Base-by-base conservation (phyloP, 2,113 vertebrate species). In the Cynopterus brachyotis region DNA sequence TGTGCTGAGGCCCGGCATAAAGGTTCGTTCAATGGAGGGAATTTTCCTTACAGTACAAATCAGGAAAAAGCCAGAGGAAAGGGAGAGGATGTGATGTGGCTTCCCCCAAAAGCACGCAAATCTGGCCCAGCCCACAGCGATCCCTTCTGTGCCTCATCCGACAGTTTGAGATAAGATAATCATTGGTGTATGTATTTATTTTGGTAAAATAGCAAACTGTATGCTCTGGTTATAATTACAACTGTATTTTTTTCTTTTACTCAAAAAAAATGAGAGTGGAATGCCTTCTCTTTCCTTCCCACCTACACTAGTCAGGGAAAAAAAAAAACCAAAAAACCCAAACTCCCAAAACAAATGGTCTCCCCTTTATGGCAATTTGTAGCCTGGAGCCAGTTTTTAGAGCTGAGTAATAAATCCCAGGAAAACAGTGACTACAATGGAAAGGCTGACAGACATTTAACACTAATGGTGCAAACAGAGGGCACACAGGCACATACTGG, bases 321-420 rank as follows among this genome's bases (percentile, higher is more conserved):
- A 35, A 40, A 37, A 42, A 83, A 62, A 76, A 88, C 53, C 53
- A 55, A 24, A 90, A 19, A 85, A 22, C 26, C 55, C 35, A 15
- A 13, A 22, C 9, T 84, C 73, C 47, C 84, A 76, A 97, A 97
- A 96, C 83, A 97, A 98, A 98, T 76, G 89, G 95, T 90, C 97
- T 98, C 96, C 95, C 97, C 96, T 91, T 93, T 94, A 97, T 92
- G 96, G 97, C 98, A 97, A 89, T 98, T 97, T 97, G 98, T 98
- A 98, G 98, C 98, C 97, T 70, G 66, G 89, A 99, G 98, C 97
- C 94, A 98, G 96, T 97, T 97, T 98, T 98, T 96, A 98, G 96
- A 97, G 98, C 94, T 96, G 97, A 98, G 96, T 96, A 97, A 98
- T 98, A 98, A 98, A 98, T 98, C 98, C 98, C 96, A 97, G 98